Base-by-base conservation (phyloP, 2,113 vertebrate genomes). In the Lathamus discolor region DNA sequence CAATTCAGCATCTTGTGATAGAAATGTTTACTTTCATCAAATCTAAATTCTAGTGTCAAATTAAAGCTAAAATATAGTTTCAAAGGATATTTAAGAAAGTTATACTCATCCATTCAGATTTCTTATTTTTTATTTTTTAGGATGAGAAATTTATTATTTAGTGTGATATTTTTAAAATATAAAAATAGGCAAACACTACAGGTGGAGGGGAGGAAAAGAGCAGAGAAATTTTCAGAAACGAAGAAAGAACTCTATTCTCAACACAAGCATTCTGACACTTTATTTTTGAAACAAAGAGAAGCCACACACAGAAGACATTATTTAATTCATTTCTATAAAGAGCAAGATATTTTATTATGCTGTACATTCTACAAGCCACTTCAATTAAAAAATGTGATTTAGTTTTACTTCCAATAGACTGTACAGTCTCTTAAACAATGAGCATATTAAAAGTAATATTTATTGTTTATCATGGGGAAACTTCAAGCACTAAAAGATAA, bases 391-490 rank as follows among this genome's bases (percentile, higher is more conserved):
- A 86, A 48, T 46, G 7, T 3, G 93, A 72, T 89, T 90, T 81
- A 75, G 13, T 93, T 95, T 97, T 95, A 88, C 55, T 95, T 43
- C 31, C 37, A 77, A 13, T 76, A 35, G 15, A 3, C 25, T 92
- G 19, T 39, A 39, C 10, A 37, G 17, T 46, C 49, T 68, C 63
- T 88, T 95, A 93, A 92, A 81, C 15, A 88, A 87, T 87, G 54
- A 14, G 5, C 27, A 67, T 54, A 11, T 89, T 55, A 85, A 54
- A 94, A 48, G 80, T 46, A 86, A 83, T 77, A 11, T 17, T 10
- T 20, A 19, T 6, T 91, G 27, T 88, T 75, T 86, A 69, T 91
- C 44, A 73, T 48, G 17, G 27, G 33, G 23, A 69, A 64, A 75
- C 85, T 82, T 88, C 44, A 86, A 44, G 27, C 19, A 55, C 2